Conservation (phyloP, 2,113 vertebrate genomes). For the Argyrosomus japonicus region DNA sequence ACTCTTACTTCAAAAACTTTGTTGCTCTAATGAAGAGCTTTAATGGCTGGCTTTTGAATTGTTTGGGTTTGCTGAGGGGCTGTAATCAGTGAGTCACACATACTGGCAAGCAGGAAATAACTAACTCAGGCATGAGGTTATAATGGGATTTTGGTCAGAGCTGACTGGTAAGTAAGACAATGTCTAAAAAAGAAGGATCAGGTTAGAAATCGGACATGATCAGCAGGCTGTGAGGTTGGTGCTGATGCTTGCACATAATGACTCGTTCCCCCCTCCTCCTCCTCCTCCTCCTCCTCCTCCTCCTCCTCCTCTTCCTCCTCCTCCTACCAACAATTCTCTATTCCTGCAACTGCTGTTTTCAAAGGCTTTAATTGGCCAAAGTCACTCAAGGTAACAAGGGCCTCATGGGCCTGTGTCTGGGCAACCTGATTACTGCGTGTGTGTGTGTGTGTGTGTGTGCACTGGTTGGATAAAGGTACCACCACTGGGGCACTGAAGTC, state of each 20-base stretch:
- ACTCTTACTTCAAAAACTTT: neutral
- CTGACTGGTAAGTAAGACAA: neutral
- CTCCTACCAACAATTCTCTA: conserved; percentile 34
- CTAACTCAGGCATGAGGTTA: neutral
- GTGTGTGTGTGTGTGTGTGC: neutral
- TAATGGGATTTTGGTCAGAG: conserved; percentile 19
- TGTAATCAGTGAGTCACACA: neutral
- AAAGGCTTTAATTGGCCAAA: conserved; percentile 75
- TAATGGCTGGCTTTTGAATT: neutral
- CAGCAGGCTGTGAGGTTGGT: conserved; percentile 43
- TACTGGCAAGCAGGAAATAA: conserved; percentile 2
- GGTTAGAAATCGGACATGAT: conserved; percentile 23
- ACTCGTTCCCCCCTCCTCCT: conserved; percentile 2
- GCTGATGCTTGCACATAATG: conserved; percentile 55
- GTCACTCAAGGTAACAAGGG: conserved; percentile 70
- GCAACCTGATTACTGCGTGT: conserved; percentile 55
- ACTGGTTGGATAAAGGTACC: conserved; percentile 8
- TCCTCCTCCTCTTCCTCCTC: neutral
- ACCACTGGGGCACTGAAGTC: conserved; percentile 27
- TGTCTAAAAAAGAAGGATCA: neutral
- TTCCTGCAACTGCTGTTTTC: conserved; percentile 69
- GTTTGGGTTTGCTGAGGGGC: neutral
- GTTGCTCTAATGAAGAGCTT: neutral
- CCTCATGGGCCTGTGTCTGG: conserved; percentile 65
- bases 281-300: conserved; percentile 11